Percentiles rank a stretch among this genome's conserved stretches.
These are phyloP conservation scores for Cryptotis parvus DNA, from an alignment of 2,113 vertebrate species.

Conservation along the genomic window DNA sequence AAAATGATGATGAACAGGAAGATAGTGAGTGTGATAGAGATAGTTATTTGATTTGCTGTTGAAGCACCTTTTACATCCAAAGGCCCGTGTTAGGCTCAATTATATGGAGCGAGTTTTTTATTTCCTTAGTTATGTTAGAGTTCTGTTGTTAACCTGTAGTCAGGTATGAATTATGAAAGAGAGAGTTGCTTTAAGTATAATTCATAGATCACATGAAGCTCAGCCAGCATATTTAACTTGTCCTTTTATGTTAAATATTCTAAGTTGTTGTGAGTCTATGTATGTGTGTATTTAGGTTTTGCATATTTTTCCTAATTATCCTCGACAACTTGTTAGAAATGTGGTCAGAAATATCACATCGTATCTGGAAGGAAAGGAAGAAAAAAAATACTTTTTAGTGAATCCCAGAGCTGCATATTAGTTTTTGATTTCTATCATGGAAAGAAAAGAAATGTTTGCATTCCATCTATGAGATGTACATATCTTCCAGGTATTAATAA, in stretches of 20 bases:
- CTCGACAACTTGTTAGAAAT: slow-evolving; percentile 11
- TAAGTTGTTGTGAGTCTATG: background rate
- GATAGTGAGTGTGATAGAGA: no score
- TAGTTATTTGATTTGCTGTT: slow-evolving; percentile 1
- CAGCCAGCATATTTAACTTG: slow-evolving; percentile 6
- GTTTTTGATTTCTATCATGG: background rate
- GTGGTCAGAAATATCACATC: slow-evolving; percentile 9
- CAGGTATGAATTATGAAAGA: background rate
- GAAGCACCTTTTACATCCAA: background rate
- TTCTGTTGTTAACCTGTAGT: background rate
- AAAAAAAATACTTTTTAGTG: background rate
- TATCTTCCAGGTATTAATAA: slow-evolving; percentile 4
- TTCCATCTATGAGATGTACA: background rate
- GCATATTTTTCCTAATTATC: background rate
- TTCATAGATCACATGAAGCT: background rate
- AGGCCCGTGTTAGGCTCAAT: background rate
- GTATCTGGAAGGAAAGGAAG: background rate
- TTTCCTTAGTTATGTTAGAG: background rate
- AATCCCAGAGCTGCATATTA: background rate
- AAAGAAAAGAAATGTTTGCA: background rate
- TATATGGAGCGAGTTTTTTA: background rate
- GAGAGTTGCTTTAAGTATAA: background rate
- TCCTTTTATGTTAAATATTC: slow-evolving; percentile 5
- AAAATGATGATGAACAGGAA: no score
- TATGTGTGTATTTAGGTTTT: background rate